phyloP scores from a whole-genome alignment of 2,113 vertebrate species.

The Thalassoma bifasciatum region DNA sequence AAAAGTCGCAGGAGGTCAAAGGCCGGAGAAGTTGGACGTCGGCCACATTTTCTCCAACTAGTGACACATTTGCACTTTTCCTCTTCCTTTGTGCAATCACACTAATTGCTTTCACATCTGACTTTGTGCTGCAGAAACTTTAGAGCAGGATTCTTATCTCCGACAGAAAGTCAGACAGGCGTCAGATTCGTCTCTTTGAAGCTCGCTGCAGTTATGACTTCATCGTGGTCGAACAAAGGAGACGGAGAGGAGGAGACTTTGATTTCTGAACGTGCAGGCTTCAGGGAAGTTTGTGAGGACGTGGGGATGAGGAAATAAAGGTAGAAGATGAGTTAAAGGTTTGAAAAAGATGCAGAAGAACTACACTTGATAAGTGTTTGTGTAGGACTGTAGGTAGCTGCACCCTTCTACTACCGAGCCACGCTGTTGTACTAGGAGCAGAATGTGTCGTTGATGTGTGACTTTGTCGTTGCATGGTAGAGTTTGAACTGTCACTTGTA shows the following conservation, averaged over 20 bases:
- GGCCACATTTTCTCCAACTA: not conserved
- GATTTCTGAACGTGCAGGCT: slow-evolving; percentile 41
- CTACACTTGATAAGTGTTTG: too few relatives aligned
- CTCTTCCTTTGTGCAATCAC: slow-evolving; percentile 71
- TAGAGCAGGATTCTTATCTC: slow-evolving; percentile 59
- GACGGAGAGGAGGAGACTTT: not conserved
- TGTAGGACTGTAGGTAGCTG: too few relatives aligned
- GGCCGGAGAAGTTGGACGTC: not conserved
- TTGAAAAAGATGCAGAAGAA: too few relatives aligned
- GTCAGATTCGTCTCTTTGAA: slow-evolving; percentile 52
- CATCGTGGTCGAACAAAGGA: slow-evolving; percentile 40
- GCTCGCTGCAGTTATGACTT: slow-evolving; percentile 44
- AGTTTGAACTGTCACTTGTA: too few relatives aligned
- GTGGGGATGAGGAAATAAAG: slow-evolving; percentile 16
- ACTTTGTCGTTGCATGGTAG: too few relatives aligned
- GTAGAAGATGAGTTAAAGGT: slow-evolving; percentile 9
- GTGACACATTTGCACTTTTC: slow-evolving; percentile 69
- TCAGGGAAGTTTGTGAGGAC: slow-evolving; percentile 8
- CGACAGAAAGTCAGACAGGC: slow-evolving; percentile 52
- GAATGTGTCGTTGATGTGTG: too few relatives aligned
- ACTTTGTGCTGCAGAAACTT: slow-evolving; percentile 20
- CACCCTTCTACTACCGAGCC: too few relatives aligned
- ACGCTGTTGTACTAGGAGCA: too few relatives aligned
- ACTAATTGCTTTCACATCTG: slow-evolving; percentile 70
- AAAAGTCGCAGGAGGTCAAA: slow-evolving; percentile 73